Evolutionary conservation across 2,888 invertebrate species (phyloP).

Genomic region (Poecilus cupreus): DNA sequence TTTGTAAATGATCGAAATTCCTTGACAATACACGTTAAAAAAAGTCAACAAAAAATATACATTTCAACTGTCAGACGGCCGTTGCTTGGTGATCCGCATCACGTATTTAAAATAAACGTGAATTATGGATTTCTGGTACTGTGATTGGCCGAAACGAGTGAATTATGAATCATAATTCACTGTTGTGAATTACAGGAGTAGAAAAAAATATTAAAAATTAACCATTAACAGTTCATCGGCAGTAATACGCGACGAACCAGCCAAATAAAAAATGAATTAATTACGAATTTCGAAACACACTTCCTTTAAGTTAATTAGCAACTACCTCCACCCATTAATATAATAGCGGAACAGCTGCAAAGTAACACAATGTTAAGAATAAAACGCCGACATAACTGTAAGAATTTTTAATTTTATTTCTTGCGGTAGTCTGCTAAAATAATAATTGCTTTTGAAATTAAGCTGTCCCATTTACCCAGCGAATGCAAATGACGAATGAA

Average conservation of each 20-base stretch:
- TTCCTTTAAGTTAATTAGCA: not conserved
- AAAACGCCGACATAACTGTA: conserved; percentile 3
- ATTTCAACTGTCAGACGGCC: no score
- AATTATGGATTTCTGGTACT: no score
- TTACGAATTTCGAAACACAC: not conserved
- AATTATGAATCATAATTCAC: no score
- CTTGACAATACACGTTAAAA: no score
- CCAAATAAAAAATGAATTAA: not conserved
- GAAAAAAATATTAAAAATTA: no score
- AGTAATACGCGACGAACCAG: not conserved
- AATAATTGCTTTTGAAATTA: conserved; percentile 6
- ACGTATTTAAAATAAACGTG: no score
- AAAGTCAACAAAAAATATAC: no score
- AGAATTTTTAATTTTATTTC: not conserved
- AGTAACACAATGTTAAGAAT: not conserved
- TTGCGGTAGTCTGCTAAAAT: not conserved
- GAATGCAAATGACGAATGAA: not conserved
- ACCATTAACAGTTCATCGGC: no score
- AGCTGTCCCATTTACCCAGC: not conserved
- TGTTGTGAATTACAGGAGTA: no score
- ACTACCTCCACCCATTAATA: not conserved
- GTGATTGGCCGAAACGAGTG: no score
- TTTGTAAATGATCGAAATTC: no score
- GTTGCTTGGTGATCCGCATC: no score
- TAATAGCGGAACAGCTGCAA: not conserved